Conservation (phyloP, 2,113 vertebrate genomes). For the Sclerurus mexicanus region DNA sequence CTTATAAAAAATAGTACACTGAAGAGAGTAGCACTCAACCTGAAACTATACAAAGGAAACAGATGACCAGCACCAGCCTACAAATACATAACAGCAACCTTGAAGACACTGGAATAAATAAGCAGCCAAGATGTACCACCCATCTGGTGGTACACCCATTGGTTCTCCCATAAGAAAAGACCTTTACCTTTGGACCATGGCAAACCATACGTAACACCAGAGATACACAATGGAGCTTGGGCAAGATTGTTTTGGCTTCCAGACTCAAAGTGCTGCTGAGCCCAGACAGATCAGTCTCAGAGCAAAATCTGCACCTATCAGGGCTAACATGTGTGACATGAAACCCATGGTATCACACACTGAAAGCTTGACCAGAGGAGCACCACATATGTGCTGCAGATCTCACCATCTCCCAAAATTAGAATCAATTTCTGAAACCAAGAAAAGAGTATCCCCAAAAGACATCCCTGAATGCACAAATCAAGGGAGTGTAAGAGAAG, state of each 20-base stretch:
- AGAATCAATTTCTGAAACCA: background rate
- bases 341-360: background rate
- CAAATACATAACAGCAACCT: background rate
- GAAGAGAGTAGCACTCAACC: background rate
- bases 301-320: background rate
- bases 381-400: background rate
- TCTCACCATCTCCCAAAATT: background rate
- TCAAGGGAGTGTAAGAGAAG: background rate
- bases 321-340: background rate
- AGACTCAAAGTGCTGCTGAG: rapidly evolving
- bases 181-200: background rate
- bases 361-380: background rate
- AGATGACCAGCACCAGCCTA: background rate
- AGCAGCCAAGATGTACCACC: background rate
- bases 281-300: background rate
- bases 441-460: background rate
- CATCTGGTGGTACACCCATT: too few relatives aligned
- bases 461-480: background rate
- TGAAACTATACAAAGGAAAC: background rate
- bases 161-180: background rate
- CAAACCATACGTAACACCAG: background rate
- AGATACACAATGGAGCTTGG: background rate
- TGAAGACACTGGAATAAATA: background rate
- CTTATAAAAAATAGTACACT: background rate
- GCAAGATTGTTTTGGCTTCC: background rate